Evolutionary conservation across 2,888 invertebrate species (phyloP).

Genomic region (Phymatocera aterrima): DNA sequence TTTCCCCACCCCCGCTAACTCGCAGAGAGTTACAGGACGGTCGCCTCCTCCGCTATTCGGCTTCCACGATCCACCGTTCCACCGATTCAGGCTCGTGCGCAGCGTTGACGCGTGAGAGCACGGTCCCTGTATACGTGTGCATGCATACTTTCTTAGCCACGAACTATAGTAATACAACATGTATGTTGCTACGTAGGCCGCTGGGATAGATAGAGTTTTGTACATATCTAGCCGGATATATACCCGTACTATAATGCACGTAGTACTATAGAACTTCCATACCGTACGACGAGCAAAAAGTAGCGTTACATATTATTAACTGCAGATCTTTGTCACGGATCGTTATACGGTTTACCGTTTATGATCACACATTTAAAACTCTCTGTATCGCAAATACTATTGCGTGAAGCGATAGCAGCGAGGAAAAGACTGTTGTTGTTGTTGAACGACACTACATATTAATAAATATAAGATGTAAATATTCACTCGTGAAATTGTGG

Average conservation of each 20-base stretch:
- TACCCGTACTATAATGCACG: too few species aligned
- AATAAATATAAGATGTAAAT: background rate
- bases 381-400: background rate
- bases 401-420: background rate
- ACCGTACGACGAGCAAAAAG: slow-evolving; percentile 1
- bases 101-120: slow-evolving; percentile 38
- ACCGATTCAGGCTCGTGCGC: slow-evolving; percentile 42
- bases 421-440: background rate
- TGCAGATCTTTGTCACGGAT: slow-evolving; percentile 3
- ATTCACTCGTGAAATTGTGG: background rate
- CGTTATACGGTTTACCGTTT: slow-evolving; percentile 1
- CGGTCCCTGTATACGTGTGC: slow-evolving; percentile 12
- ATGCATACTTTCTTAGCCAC: background rate
- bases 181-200: background rate
- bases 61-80: slow-evolving; percentile 37
- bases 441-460: background rate
- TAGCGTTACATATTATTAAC: slow-evolving; percentile 30
- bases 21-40: slow-evolving; percentile 10
- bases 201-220: background rate
- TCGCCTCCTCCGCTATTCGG: slow-evolving; percentile 31
- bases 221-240: background rate
- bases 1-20: slow-evolving; percentile 32
- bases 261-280: background rate
- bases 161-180: too few species aligned
- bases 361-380: too few species aligned